Base-by-base conservation (phyloP, 2,888 invertebrate genomes). In the Watsonalla cultraria region DNA sequence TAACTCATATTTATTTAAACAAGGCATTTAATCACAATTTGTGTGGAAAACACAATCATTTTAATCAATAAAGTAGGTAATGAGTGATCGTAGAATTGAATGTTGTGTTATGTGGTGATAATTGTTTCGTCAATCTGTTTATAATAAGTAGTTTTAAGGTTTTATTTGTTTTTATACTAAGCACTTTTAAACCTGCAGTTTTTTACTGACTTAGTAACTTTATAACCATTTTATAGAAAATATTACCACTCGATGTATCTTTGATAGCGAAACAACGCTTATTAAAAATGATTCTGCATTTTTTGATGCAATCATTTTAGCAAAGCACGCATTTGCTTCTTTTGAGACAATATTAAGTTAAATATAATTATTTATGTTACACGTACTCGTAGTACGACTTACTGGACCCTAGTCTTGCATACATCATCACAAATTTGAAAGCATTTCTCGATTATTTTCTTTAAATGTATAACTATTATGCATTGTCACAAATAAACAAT, bases 401-500 rank as follows among this genome's bases (percentile, higher is more conserved):
- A 24, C 24, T 24, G 24, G 55, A 54, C 51, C 69, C 81, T 83
- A 83, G 80, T 83, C 78, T 78, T 72, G 70, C 74, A 70, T 72
- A 54, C 62, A 61, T 67, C 78, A 75, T 85, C 84, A 83, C 84
- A 78, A 42, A 76, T 77, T 81, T 76, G 75, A 72, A 73, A 75
- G 71, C 66, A 60, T 78, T 77, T 82, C 83, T 78, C 76, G 79
- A 75, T 74, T 72, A 76, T 80, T 76, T 71, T 61, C 72, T 73
- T 70, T 76, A 60, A 77, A 74, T 86, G 76, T 81, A 77, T 78
- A 76, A 77, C 77, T 86, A 85, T 82, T 85, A 86, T 79, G 84
- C 87, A 88, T 88, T 88, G 88, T 86, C 85, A 85, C 84, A 76
- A 84, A 78, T 86, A 87, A 84, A 89, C 86, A 86, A 86, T 88